phyloP scores from a whole-genome alignment of 1,140 invertebrate genomes.

The Polypedilum pembai region DNA sequence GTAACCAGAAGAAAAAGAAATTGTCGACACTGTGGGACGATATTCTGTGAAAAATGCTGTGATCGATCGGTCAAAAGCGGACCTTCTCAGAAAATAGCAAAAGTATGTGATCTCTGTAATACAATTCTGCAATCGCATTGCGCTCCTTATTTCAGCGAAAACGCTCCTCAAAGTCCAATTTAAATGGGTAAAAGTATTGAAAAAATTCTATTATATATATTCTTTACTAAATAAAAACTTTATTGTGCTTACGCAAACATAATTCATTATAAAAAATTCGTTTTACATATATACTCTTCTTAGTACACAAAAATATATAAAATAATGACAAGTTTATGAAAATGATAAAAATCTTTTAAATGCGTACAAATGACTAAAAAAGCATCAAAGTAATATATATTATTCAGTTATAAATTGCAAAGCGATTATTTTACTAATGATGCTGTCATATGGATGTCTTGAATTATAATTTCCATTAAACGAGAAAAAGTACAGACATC shows the following conservation, averaged over 20 bases:
- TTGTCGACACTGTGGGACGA: conserved; percentile 90
- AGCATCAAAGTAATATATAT: neutral
- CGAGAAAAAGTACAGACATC: conserved; percentile 45
- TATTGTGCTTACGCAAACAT: conserved; percentile 11
- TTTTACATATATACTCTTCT: neutral
- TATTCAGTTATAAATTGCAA: neutral
- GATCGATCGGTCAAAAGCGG: conserved; percentile 76
- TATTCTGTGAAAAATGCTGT: conserved; percentile 85
- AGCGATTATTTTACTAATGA: neutral
- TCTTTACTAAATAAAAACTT: neutral
- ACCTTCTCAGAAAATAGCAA: conserved; percentile 71
- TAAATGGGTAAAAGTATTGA: neutral
- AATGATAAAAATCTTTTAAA: neutral
- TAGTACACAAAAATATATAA: neutral
- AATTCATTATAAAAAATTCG: neutral
- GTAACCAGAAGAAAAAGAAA: conserved; percentile 71
- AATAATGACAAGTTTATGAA: neutral
- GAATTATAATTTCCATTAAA: conserved; percentile 42
- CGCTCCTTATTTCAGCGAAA: conserved; percentile 90
- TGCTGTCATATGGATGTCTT: conserved; percentile 36
- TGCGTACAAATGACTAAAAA: conserved; percentile 1
- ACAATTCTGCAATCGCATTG: conserved; percentile 89
- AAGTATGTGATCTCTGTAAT: conserved; percentile 95
- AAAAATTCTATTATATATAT: neutral
- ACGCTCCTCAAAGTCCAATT: conserved; percentile 64